Base-by-base conservation (phyloP, 2,797 vertebrate genomes). In the Parambassis ranga region DNA sequence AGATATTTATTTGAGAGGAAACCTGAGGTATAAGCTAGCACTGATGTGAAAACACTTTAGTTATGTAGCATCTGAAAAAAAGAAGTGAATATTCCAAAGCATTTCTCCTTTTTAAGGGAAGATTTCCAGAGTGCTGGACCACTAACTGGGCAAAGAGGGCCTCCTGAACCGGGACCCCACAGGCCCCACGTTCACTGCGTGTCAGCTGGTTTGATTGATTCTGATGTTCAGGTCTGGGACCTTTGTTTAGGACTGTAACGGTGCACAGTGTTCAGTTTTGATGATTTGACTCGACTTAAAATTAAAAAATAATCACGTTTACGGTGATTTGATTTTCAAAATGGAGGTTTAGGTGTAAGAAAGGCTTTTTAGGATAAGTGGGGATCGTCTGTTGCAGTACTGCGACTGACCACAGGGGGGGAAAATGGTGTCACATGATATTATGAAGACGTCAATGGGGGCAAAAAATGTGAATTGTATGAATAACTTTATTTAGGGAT, bases 21-120 rank as follows among this genome's bases (percentile, higher is more conserved):
- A n/a, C 30, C 24, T 58, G 23, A 59, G 62, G 57, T 67, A 74
- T 82, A 83, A 87, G 78, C 57, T 85, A 79, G 76, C 73, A 78
- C 64, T 75, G 74, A 50, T 70, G 55, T 66, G 22, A 71, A 68
- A 77, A 73, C 53, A 73, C 76, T 75, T 79, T 75, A 53, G 35
- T 41, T 65, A 41, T 14, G 24, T 71, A 44, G 61, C 44, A 41
- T 67, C 26, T 63, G 28, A 39, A 24, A 35, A 31, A 15, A 39
- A 24, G 35, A 31, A 15, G 24, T 36, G 18, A 60, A 36, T 47
- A 61, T 65, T 84, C 62, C 48, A 65, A 81, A 81, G 77, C 23
- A 14, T 69, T 75, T 71, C 22, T 60, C 5, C 8, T 19, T 46
- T n/a, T 46, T 22, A 10, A 24, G 48, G 32, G 55, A 26, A 6